Conservation (phyloP, 2,113 vertebrate species). For the Ceratotherium simum region DNA sequence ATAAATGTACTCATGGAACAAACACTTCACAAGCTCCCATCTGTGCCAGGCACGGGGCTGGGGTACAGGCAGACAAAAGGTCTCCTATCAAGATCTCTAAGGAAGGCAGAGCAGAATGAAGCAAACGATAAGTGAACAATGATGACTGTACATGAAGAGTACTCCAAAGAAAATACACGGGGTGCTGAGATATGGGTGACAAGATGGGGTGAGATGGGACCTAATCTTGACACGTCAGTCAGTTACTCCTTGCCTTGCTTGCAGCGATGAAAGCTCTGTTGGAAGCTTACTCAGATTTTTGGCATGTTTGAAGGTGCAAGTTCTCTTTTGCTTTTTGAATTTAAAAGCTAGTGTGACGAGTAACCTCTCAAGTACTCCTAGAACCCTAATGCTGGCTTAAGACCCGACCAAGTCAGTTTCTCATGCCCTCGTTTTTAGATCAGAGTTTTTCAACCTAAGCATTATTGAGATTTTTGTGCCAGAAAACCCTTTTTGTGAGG, state of each 20-base stretch:
- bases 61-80: no score
- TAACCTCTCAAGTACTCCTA: background rate
- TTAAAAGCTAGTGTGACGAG: background rate
- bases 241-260: background rate
- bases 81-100: no score
- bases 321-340: background rate
- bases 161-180: background rate
- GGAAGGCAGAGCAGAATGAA: background rate
- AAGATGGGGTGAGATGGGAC: fast-evolving
- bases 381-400: background rate
- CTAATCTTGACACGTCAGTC: background rate
- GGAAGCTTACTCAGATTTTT: background rate
- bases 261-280: background rate
- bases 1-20: background rate
- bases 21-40: fast-evolving
- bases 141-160: no score
- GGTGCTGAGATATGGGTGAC: fast-evolving
- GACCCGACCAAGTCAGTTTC: background rate
- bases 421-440: background rate
- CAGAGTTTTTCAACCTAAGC: background rate
- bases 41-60: no score
- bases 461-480: background rate
- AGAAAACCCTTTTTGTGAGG: background rate
- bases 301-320: background rate
- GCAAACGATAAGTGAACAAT: background rate